Percentiles rank a stretch among this genome's conserved stretches.
phyloP scores from a whole-genome alignment of 1,140 invertebrate genomes.

The Drosophila pseudoobscura region DNA sequence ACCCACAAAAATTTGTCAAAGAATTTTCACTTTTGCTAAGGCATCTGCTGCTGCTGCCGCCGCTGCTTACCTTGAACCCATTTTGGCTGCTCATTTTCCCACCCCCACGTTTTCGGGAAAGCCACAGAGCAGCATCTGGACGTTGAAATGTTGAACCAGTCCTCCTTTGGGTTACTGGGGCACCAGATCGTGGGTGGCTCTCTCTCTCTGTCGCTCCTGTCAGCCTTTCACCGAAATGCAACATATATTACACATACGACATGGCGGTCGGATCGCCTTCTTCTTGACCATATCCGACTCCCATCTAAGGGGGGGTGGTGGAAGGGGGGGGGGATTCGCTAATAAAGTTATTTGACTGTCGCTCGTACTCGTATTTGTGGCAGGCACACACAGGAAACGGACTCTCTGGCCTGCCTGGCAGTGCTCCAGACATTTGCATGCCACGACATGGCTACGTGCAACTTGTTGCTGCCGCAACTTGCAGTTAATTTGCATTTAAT shows the following conservation, averaged over 20 bases:
- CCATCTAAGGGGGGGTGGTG: too few relatives aligned
- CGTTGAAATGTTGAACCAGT: conserved; percentile 25
- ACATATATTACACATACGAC: conserved; percentile 48
- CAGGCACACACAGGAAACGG: conserved; percentile 40
- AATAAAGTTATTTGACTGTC: conserved; percentile 72
- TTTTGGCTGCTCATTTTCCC: conserved; percentile 9
- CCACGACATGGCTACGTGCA: conserved; percentile 67
- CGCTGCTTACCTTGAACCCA: conserved; percentile 69
- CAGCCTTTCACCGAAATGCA: conserved; percentile 65
- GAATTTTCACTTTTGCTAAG: conserved; percentile 53
- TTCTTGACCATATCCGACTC: conserved; percentile 36
- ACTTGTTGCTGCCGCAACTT: conserved; percentile 71
- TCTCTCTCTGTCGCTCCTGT: conserved; percentile 9
- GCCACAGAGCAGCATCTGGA: conserved; percentile 11
- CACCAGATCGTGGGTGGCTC: conserved; percentile 70
- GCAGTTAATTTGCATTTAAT: conserved; percentile 81
- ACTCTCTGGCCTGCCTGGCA: conserved; percentile 32
- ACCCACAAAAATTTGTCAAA: conserved; percentile 22
- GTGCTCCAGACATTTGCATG: conserved; percentile 58
- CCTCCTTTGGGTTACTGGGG: conserved; percentile 78
- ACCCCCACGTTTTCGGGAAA: conserved; percentile 13
- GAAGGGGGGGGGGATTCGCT: conserved; percentile 28
- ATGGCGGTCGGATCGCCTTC: conserved; percentile 23
- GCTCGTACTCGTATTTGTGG: conserved; percentile 48
- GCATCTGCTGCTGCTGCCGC: neutral